Evolutionary conservation across 2,113 vertebrate genomes (phyloP).

Genomic region (Hystrix brachyura): DNA sequence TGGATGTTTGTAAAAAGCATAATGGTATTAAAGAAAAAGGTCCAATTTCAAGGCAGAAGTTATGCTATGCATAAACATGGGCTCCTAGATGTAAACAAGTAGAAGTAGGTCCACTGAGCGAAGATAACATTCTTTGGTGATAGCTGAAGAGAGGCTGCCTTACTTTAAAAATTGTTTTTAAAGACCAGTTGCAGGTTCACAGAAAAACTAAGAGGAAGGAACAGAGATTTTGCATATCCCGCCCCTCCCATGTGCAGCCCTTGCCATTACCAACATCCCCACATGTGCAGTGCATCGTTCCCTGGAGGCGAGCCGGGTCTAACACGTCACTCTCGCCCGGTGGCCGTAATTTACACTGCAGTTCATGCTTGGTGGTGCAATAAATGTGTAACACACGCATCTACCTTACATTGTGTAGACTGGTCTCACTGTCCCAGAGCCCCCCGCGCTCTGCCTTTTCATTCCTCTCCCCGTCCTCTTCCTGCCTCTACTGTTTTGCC

Average conservation of each 20-base stretch:
- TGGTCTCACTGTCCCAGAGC: not conserved
- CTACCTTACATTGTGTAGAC: no score
- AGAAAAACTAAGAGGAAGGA: not conserved
- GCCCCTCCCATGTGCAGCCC: accelerated
- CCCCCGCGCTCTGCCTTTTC: not conserved
- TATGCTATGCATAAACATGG: not conserved
- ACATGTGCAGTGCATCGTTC: no score
- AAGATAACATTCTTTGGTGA: not conserved
- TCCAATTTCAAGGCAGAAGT: not conserved
- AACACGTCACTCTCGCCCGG: not conserved
- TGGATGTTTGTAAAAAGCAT: not conserved
- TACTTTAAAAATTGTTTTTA: not conserved
- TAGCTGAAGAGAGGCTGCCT: not conserved
- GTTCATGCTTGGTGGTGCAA: not conserved
- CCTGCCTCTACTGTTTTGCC: not conserved
- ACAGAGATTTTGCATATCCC: not conserved
- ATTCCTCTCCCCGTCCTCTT: not conserved
- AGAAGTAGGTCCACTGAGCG: not conserved
- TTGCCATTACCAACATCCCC: not conserved
- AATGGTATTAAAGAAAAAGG: not conserved
- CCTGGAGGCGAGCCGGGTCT: not conserved
- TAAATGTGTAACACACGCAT: not conserved
- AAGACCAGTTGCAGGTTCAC: not conserved
- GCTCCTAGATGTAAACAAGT: not conserved
- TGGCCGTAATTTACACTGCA: not conserved